Base-by-base conservation (phyloP, 2,888 invertebrate species). In the Dendrolimus houi region DNA sequence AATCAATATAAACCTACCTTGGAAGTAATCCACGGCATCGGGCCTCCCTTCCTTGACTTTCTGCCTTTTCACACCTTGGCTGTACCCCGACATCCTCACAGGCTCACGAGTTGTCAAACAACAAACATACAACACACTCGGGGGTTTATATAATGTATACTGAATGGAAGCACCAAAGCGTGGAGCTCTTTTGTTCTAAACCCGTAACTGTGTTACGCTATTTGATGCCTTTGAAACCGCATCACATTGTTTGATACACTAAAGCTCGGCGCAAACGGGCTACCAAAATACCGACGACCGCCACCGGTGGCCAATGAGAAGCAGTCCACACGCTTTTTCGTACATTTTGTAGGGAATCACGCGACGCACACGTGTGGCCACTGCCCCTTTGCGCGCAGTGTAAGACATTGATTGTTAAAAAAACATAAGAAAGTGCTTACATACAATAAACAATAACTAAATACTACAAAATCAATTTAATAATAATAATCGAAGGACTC, bases 1-100 rank as follows among this genome's bases (percentile, higher is more conserved):
- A 29, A 29, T 29, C 29, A 29, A 29, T 29, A 29, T 3, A 29
- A 29, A 29, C 29, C 29, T 63, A 87, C 89, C 87, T 73, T 87
- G 87, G 65, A 88, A 89, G 62, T 81, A 87, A 59, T 89, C 88
- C 29, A 76, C 72, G 60, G 71, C 68, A 6, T 84, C 85, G 7
- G 62, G 62, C 56, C 79, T 74, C 0, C 66, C 66, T 17, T 89
- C 88, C 47, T 79, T 67, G n/a, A 83, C 77, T 64, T 87, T 89
- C 69, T 83, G 87, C 62, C 87, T 70, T 65, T 89, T 89, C 1
- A 71, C 68, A 0, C 72, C 78, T 0, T 85, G 87, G 54, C 72
- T 75, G 66, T 85, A 82, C 1, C 76, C 64, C 54, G 87, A 69
- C 86, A 86, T 85, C 6, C 57, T 62, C 10, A 29, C 40, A 47